Conservation (phyloP, 53 echinoderm and acorn worm species). For the Actinopyga echinites region DNA sequence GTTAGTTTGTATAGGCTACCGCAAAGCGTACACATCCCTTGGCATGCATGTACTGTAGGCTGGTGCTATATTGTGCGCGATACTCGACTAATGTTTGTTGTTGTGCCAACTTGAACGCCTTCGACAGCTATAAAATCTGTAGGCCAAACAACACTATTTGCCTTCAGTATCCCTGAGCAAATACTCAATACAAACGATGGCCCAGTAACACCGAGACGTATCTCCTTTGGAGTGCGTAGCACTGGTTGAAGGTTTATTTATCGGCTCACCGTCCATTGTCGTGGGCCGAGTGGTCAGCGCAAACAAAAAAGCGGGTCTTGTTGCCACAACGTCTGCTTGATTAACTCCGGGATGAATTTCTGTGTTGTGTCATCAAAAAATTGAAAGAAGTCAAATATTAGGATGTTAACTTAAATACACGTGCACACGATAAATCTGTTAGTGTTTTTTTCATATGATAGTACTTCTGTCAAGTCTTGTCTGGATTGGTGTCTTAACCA, state of each 20-base stretch:
- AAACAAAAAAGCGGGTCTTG: neutral
- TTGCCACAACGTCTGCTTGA: slow-evolving; percentile 26
- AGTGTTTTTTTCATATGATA: slow-evolving; percentile 3
- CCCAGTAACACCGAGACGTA: neutral
- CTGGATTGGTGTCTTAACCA: no score
- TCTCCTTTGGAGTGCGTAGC: slow-evolving; percentile 8
- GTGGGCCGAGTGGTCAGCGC: slow-evolving; percentile 17
- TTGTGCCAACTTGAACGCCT: slow-evolving; percentile 31
- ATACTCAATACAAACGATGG: slow-evolving; percentile 53
- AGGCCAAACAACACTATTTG: slow-evolving; percentile 43
- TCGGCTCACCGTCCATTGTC: slow-evolving; percentile 22
- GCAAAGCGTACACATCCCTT: no score
- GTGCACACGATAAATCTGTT: neutral
- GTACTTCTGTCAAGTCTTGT: neutral
- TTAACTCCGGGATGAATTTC: slow-evolving; percentile 1
- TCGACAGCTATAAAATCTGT: neutral
- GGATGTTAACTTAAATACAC: neutral
- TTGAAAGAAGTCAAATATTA: slow-evolving; percentile 1
- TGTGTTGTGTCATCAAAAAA: neutral
- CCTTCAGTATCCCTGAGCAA: slow-evolving; percentile 54
- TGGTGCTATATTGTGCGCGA: slow-evolving; percentile 22
- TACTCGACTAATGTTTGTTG: slow-evolving; percentile 11
- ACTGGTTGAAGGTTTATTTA: slow-evolving; percentile 11
- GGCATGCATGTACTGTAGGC: neutral
- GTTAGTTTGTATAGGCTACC: no score